Base-by-base conservation (phyloP, 2,113 vertebrate species). In the Quiscalus mexicanus region DNA sequence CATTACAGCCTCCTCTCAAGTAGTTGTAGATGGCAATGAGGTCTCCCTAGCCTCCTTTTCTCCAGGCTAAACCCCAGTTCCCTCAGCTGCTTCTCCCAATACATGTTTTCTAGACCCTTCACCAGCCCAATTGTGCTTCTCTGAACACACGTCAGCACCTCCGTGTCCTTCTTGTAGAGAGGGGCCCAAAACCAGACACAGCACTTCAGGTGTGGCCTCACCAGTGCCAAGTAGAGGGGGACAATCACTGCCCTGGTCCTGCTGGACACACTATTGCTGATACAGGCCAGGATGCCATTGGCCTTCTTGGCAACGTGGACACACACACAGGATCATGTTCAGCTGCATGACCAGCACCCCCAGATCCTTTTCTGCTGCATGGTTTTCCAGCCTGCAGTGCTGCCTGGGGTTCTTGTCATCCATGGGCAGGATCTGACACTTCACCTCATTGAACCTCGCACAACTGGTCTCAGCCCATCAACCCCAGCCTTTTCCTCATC, bases 341-440 rank as follows among this genome's bases (percentile, higher is more conserved):
- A 73, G 42, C 31, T 10, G 2, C 16, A 1, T 1, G 0, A 10
- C 31, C 31, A 42, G 21, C 9, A 15, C 0, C 0, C 7, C 13
- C 17, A 63, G 24, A 13, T 35, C 17, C 49, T 64, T 25, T n/a
- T 27, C 35, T 17, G 7, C 25, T 16, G 27, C 0, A 1, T 50
- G 80, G 50, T 8, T 50, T 64, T 41, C 30, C 58, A 80, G 50
- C 8, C 42, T 37, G 35, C 5, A 58, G 15, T 4, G 3, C 9
- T 35, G 35, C 25, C 2, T 49, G 35, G 24, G 11, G 20, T 27
- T 78, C n/a, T 6, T 49, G 41, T 49, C 25, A 55, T 17, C 9
- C 41, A 79, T 8, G 6, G 4, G 49, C 39, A 87, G 55, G 33
- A 87, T 24, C 23, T 27, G 19, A 4, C 84, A 53, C 15, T 39